These are phyloP conservation scores for Umimayanthus kanabou DNA, from an alignment of 92 coral and sea anemone species.

Conservation along the genomic window DNA sequence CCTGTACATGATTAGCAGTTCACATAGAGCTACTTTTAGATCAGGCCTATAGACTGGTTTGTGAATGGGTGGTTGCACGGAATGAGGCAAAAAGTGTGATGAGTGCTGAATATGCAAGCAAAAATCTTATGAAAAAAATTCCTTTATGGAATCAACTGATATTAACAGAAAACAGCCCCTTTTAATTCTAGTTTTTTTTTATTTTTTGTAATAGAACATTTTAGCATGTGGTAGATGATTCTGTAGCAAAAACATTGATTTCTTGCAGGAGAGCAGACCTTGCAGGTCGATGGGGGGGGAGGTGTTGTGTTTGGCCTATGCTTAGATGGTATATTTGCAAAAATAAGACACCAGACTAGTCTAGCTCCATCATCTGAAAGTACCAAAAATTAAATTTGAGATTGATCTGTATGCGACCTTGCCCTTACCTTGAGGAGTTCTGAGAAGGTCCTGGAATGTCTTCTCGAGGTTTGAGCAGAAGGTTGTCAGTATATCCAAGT, in stretches of 20 bases:
- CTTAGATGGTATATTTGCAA: background rate
- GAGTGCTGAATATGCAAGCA: background rate
- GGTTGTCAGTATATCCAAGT: conserved; percentile 43
- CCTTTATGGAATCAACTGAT: background rate
- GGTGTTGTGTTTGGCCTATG: background rate
- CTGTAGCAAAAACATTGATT: background rate
- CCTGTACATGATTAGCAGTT: background rate
- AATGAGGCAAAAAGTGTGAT: background rate
- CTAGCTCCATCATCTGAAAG: background rate
- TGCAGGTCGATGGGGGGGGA: background rate
- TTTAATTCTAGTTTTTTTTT: background rate
- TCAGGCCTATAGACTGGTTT: background rate
- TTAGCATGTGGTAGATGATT: background rate
- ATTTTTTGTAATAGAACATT: background rate
- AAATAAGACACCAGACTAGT: background rate
- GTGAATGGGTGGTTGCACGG: background rate
- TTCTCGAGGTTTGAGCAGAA: conserved; percentile 2
- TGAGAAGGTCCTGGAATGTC: conserved; percentile 20
- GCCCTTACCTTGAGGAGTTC: conserved; percentile 18
- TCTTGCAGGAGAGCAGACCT: background rate
- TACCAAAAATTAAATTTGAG: background rate
- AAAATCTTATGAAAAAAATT: too few relatives aligned
- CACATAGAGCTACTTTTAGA: background rate
- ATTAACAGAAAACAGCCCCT: background rate
- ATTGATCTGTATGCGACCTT: background rate